Conservation (phyloP, 2,113 vertebrate genomes). For the Clarias batrachus region DNA sequence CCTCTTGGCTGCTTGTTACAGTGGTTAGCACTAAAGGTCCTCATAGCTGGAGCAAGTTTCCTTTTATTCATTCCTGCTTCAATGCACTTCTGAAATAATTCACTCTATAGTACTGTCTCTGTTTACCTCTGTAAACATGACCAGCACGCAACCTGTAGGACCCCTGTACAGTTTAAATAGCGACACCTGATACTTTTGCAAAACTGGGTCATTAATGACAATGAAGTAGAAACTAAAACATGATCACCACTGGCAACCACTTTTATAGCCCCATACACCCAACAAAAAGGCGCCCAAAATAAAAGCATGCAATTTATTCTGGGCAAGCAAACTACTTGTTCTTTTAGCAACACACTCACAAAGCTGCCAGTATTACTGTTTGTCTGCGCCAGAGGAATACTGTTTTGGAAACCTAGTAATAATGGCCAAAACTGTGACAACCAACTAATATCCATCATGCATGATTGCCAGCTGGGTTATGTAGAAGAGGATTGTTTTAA, state of each 20-base stretch:
- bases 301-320: neutral
- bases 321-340: neutral
- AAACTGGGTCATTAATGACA: neutral
- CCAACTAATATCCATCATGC: neutral
- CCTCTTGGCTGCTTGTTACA: no score
- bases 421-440: neutral
- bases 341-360: neutral
- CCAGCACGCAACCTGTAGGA: neutral
- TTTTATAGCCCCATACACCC: neutral
- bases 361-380: neutral
- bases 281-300: neutral
- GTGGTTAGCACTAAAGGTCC: neutral
- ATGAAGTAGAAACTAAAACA: neutral
- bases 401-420: neutral
- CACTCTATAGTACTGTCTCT: neutral
- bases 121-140: neutral
- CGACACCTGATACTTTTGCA: neutral
- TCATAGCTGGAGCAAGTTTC: neutral
- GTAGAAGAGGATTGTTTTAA: neutral
- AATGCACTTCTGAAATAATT: neutral
- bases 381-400: neutral
- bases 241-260: neutral
- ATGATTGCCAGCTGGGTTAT: neutral
- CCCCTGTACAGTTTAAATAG: neutral
- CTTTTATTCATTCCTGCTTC: neutral